These are phyloP conservation scores for Pelecanoides urinatrix DNA, from an alignment of 2,113 vertebrate species.

Conservation along the genomic window DNA sequence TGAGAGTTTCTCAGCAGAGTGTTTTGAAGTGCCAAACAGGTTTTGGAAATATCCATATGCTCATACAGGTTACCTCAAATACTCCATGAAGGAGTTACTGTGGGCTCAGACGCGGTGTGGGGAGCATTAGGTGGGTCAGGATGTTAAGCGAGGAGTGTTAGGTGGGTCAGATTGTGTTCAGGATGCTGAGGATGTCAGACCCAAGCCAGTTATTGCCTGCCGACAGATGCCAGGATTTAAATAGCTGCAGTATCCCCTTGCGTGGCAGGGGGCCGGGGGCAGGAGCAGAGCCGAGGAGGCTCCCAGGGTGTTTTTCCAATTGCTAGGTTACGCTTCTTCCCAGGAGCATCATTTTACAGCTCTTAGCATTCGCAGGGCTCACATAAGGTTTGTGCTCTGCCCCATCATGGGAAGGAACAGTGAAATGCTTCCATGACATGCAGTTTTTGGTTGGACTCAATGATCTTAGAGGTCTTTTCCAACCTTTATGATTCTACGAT, in stretches of 20 bases:
- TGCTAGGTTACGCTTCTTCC: neutral
- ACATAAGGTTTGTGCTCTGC: neutral
- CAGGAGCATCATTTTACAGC: neutral
- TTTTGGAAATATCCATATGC: neutral
- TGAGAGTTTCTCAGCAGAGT: neutral
- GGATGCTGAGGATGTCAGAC: neutral
- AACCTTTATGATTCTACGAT: too few relatives aligned
- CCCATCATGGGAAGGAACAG: neutral
- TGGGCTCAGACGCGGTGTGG: accelerated
- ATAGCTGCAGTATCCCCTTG: neutral
- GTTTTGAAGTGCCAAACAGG: neutral
- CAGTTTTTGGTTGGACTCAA: neutral
- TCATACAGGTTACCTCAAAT: neutral
- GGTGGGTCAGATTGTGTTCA: neutral
- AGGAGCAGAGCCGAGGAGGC: neutral
- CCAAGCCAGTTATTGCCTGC: neutral
- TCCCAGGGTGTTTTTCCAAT: neutral
- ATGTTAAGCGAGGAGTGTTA: neutral
- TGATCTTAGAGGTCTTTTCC: too few relatives aligned
- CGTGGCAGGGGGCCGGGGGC: neutral
- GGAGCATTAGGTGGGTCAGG: neutral
- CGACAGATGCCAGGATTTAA: neutral
- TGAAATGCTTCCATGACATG: neutral
- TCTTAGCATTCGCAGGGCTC: neutral
- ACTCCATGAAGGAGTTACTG: neutral